phyloP scores from a whole-genome alignment of 2,113 vertebrate genomes.

The Pseudois nayaur region DNA sequence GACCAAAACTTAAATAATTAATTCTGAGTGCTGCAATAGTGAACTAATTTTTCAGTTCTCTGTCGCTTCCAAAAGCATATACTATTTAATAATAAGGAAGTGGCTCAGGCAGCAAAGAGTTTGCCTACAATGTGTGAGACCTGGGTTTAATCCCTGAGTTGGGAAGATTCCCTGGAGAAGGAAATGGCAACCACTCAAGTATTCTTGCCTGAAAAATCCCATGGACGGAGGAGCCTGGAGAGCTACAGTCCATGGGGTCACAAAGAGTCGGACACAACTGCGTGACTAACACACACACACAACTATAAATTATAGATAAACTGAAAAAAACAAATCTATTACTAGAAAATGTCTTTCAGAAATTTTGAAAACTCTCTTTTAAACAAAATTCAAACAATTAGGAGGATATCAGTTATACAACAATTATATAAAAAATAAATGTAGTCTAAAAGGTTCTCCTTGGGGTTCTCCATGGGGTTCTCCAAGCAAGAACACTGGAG shows the following conservation, averaged over 20 bases:
- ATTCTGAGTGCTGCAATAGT: not conserved
- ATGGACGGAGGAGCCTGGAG: not conserved
- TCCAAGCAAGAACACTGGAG: not conserved
- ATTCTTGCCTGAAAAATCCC: not conserved
- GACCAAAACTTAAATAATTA: not conserved
- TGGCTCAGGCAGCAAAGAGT: not conserved
- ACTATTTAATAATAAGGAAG: not conserved
- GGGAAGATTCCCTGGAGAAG: not conserved
- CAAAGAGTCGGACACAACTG: not conserved
- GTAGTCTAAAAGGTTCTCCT: not conserved
- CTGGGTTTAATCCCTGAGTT: not conserved
- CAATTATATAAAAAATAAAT: not conserved
- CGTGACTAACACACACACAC: fast-evolving
- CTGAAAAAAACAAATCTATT: not conserved
- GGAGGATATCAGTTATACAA: not conserved
- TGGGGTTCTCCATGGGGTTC: not conserved
- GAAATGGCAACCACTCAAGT: not conserved
- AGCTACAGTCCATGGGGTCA: not conserved
- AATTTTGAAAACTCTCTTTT: not conserved
- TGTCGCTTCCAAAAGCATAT: not conserved
- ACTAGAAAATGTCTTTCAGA: not conserved
- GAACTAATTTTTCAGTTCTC: not conserved
- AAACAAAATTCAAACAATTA: not conserved
- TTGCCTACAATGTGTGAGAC: not conserved
- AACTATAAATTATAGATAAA: not conserved